phyloP scores from a whole-genome alignment of 1,140 invertebrate species.

The Apocrypta bakeri region DNA sequence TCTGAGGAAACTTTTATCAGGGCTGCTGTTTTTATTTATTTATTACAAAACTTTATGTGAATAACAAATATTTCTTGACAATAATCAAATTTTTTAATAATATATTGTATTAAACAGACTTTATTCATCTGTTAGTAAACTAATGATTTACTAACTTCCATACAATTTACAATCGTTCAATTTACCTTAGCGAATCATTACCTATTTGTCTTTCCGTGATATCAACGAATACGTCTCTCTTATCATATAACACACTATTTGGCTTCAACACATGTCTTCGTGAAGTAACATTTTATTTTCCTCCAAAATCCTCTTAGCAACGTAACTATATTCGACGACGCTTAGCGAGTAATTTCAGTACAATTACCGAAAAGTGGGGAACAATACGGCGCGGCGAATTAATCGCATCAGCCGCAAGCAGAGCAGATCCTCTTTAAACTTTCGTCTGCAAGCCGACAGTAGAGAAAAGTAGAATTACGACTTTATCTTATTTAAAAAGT shows the following conservation, averaged over 20 bases:
- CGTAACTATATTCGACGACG: neutral
- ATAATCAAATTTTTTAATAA: no score
- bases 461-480: neutral
- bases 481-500: constrained; percentile 43
- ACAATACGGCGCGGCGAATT: constrained; percentile 11
- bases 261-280: neutral
- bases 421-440: constrained; percentile 8
- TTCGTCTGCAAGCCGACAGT: neutral
- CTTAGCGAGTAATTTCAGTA: neutral
- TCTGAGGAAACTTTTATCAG: no score
- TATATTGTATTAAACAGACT: no score
- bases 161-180: no score
- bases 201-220: no score
- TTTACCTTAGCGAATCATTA: no score
- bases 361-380: neutral
- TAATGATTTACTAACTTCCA: no score
- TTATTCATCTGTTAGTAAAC: no score
- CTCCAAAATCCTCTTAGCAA: neutral
- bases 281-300: neutral
- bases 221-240: no score
- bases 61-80: no score
- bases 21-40: no score
- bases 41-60: no score
- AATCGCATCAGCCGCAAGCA: constrained; percentile 7
- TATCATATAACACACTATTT: neutral